phyloP scores from a whole-genome alignment of 2,113 vertebrate species.

The Cettia cetti region DNA sequence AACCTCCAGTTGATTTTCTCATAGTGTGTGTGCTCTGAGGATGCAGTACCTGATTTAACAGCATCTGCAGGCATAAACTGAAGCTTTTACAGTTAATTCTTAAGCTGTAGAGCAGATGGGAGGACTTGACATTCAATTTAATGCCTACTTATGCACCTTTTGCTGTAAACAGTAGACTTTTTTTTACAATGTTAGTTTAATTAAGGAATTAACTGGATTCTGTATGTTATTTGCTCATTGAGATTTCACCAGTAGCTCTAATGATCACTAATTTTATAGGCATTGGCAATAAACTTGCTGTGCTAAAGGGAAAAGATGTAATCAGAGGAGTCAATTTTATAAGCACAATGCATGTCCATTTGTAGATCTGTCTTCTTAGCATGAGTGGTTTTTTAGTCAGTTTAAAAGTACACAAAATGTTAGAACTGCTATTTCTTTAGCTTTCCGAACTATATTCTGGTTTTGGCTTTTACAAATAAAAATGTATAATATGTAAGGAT shows the following conservation, averaged over 20 bases:
- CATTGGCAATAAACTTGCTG: background rate
- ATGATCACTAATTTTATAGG: background rate
- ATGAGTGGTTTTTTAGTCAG: background rate
- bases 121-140: conserved; percentile 6
- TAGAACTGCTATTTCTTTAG: background rate
- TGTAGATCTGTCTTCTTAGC: background rate
- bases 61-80: conserved; percentile 10
- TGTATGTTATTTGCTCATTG: background rate
- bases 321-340: background rate
- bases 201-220: conserved; percentile 3
- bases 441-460: background rate
- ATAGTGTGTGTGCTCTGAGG: background rate
- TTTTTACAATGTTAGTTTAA: conserved; percentile 13
- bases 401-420: background rate
- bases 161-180: conserved; percentile 5
- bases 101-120: conserved; percentile 29
- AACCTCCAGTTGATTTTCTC: background rate
- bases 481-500: background rate
- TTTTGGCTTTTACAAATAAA: background rate
- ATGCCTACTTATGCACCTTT: conserved; percentile 15
- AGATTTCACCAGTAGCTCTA: background rate
- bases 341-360: background rate
- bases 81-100: conserved; percentile 12
- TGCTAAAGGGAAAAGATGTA: background rate
- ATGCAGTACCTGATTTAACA: background rate